Percentiles rank a stretch among this genome's conserved stretches.
Conservation (phyloP, 2,797 vertebrate genomes). For the Xenops minutus region DNA sequence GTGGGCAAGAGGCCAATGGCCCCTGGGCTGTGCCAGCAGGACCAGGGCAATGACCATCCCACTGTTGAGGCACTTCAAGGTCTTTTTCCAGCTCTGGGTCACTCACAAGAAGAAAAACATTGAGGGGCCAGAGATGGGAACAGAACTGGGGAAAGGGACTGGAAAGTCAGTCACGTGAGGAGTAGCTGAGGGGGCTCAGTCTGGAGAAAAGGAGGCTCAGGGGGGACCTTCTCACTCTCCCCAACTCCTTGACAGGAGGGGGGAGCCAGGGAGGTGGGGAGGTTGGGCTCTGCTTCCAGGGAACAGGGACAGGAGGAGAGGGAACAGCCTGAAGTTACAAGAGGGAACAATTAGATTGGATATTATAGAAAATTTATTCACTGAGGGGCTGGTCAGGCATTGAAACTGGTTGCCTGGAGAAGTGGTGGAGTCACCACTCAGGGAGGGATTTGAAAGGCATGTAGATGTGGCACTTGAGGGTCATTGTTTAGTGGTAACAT, state of each 20-base stretch:
- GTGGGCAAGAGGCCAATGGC: no score
- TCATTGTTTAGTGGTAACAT: background rate
- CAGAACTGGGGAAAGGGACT: background rate
- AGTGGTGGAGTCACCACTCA: background rate
- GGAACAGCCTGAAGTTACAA: background rate
- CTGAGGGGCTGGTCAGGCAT: background rate
- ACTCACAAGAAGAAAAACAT: background rate
- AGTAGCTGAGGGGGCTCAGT: background rate
- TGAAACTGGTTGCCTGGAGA: background rate
- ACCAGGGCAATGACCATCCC: background rate
- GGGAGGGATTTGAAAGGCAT: background rate
- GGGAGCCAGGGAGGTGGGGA: background rate
- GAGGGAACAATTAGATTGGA: background rate
- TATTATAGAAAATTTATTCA: background rate
- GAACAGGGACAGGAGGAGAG: background rate
- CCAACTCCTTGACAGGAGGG: background rate
- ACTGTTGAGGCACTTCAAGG: background rate
- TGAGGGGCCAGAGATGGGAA: background rate
- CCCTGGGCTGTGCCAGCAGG: background rate
- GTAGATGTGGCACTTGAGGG: background rate
- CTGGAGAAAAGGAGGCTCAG: background rate
- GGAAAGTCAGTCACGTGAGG: background rate
- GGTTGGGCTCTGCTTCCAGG: background rate
- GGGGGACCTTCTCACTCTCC: background rate
- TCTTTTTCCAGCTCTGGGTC: background rate